phyloP scores from a whole-genome alignment of 2,888 invertebrate genomes.

The Marasmarcha lunaedactyla region DNA sequence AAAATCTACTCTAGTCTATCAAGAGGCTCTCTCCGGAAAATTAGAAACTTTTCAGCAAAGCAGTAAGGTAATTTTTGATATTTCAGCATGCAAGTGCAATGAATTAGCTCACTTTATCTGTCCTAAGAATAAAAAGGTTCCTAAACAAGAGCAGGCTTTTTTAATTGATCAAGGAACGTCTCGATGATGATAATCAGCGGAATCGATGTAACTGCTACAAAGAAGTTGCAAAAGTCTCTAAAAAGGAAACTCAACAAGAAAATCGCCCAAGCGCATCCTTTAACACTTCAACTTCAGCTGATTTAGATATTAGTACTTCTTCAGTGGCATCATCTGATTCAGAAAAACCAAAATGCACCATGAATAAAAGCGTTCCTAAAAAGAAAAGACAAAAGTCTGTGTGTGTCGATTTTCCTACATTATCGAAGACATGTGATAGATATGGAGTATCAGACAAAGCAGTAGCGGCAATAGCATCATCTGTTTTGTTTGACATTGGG shows the following conservation, averaged over 20 bases:
- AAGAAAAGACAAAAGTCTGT: no score
- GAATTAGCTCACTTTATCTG: constrained; percentile 9
- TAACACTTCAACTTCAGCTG: constrained; percentile 2
- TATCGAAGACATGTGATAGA: constrained; percentile 13
- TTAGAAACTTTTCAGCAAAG: constrained; percentile 7
- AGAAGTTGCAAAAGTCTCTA: constrained; percentile 7
- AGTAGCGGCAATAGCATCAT: constrained; percentile 15
- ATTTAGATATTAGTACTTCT: constrained; percentile 1
- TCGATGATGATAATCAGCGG: constrained; percentile 9
- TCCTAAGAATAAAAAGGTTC: constrained; percentile 10
- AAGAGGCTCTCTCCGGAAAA: constrained; percentile 8
- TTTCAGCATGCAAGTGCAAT: constrained; percentile 14
- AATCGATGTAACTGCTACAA: constrained; percentile 7
- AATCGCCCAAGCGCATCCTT: constrained; percentile 2
- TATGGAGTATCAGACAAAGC: constrained; percentile 17
- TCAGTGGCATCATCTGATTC: background rate
- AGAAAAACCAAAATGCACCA: constrained; percentile 3
- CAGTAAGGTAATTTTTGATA: constrained; percentile 11
- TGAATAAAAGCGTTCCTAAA: background rate
- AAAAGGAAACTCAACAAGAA: constrained; percentile 9
- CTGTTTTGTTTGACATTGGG: constrained; percentile 10
- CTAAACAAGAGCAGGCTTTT: constrained; percentile 10
- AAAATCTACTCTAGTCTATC: background rate
- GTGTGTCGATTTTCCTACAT: constrained; percentile 4
- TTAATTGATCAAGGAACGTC: constrained; percentile 12